Evolutionary conservation across 2,113 vertebrate genomes (phyloP).

Genomic region (Heteronetta atricapilla): DNA sequence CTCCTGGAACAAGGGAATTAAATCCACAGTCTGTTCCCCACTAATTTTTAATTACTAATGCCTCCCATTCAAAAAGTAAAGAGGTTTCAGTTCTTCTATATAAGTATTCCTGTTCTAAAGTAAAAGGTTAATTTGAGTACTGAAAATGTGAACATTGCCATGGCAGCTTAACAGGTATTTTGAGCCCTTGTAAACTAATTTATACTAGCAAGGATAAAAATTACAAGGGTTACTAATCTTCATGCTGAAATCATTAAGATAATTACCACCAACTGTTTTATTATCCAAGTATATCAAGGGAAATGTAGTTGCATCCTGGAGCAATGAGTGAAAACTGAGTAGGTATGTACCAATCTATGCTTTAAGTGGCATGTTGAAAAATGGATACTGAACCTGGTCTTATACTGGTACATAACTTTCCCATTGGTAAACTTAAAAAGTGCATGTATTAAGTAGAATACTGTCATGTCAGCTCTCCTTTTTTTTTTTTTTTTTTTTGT

Average conservation of each 20-base stretch:
- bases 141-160: not conserved
- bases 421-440: not conserved
- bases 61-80: not conserved
- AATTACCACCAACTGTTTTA: constrained; percentile 59
- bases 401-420: not conserved
- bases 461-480: not conserved
- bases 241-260: constrained; percentile 49
- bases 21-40: not conserved
- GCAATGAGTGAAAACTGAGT: not conserved
- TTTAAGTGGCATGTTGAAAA: not conserved
- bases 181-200: constrained; percentile 54
- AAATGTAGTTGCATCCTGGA: constrained; percentile 34
- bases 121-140: constrained; percentile 13
- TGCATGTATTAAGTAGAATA: not conserved
- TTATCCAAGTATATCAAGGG: constrained; percentile 28
- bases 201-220: constrained; percentile 55
- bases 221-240: constrained; percentile 60
- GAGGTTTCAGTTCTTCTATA: not conserved
- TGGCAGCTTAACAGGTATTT: constrained; percentile 38
- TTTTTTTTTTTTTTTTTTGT: not conserved
- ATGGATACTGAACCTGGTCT: not conserved
- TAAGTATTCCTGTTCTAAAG: not conserved
- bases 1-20: not conserved
- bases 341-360: not conserved
- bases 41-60: not conserved